Evolutionary conservation across 2,113 vertebrate genomes (phyloP).

Genomic region (Riparia riparia): DNA sequence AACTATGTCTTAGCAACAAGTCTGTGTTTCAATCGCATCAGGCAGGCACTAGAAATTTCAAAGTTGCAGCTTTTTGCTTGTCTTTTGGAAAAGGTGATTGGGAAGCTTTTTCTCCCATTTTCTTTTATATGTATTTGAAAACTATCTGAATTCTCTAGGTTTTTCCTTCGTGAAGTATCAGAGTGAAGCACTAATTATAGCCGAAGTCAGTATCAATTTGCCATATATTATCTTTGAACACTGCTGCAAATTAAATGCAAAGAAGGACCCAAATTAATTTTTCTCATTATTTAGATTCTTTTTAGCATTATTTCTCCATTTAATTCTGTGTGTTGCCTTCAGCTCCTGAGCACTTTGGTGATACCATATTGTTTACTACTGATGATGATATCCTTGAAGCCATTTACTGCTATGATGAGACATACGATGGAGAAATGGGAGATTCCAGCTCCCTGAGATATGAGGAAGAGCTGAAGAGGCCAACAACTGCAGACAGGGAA

Average conservation of each 20-base stretch:
- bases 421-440: constrained; percentile 71
- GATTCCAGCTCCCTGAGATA: constrained; percentile 56
- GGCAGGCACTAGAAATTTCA: neutral
- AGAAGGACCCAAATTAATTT: neutral
- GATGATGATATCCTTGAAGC: constrained; percentile 96
- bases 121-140: neutral
- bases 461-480: constrained; percentile 87
- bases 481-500: constrained; percentile 89
- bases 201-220: neutral
- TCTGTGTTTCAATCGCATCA: neutral
- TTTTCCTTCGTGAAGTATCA: neutral
- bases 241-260: neutral
- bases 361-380: constrained; percentile 94
- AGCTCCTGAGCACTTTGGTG: constrained; percentile 95
- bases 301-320: neutral
- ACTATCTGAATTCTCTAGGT: neutral
- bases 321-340: neutral
- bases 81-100: neutral
- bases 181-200: neutral
- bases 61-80: neutral
- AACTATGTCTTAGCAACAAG: neutral
- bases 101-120: neutral
- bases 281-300: neutral
- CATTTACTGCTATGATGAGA: constrained; percentile 88
- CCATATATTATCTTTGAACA: neutral